Conservation (phyloP, 2,888 invertebrate species). For the Pollenia labialis region DNA sequence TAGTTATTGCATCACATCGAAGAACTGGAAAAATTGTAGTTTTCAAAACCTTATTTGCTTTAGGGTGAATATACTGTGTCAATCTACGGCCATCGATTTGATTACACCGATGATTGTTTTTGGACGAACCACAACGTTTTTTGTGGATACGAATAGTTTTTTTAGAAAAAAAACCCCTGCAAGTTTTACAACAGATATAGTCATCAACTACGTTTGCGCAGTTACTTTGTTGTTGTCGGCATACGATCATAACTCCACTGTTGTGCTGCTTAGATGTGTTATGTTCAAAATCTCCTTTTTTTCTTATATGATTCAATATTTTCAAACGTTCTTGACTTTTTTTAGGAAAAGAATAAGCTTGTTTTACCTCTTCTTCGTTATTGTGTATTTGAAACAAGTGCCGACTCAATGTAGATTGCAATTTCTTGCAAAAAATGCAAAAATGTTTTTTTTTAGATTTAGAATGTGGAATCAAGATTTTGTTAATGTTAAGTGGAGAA, state of each 20-base stretch:
- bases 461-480: not conserved
- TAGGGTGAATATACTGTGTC: no score
- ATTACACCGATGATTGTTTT: no score
- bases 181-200: constrained; percentile 1
- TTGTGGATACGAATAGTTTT: no score
- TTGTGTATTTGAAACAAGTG: constrained; percentile 1
- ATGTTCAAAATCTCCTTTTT: not conserved
- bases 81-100: no score
- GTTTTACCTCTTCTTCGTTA: not conserved
- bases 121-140: no score
- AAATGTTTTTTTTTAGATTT: constrained; percentile 6
- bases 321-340: not conserved
- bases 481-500: not conserved
- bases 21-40: no score
- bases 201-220: not conserved
- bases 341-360: not conserved
- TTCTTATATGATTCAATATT: no score
- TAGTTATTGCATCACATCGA: no score
- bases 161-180: not conserved
- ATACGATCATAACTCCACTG: constrained; percentile 8
- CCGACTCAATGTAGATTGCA: not conserved
- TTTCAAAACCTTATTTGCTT: no score
- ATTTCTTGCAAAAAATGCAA: constrained; percentile 2
- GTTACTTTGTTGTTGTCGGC: not conserved
- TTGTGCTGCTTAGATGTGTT: not conserved